These are phyloP conservation scores for Anoplopoma fimbria DNA, from an alignment of 2,113 vertebrate genomes.

Conservation along the genomic window DNA sequence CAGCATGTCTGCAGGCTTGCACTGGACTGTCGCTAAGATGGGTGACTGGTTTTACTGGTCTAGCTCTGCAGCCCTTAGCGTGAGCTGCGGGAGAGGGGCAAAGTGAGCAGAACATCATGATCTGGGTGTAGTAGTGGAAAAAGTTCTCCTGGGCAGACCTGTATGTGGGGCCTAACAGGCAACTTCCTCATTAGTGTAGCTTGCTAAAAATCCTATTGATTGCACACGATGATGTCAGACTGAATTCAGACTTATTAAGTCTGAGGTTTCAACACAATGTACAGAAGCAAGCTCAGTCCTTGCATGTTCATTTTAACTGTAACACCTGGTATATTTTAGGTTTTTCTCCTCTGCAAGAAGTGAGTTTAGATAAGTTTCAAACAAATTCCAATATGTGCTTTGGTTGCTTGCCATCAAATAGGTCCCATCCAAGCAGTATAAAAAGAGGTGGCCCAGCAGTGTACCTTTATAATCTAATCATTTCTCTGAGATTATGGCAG, in stretches of 20 bases:
- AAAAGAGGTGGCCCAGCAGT: conserved; percentile 53
- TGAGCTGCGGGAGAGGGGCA: conserved; percentile 32
- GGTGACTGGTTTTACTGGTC: conserved; percentile 82
- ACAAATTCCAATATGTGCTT: conserved; percentile 45
- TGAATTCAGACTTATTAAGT: conserved; percentile 29
- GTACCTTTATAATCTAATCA: conserved; percentile 65
- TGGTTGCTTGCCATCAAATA: conserved; percentile 49
- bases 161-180: conserved; percentile 22
- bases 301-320: conserved; percentile 4
- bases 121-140: conserved; percentile 48
- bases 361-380: conserved; percentile 39
- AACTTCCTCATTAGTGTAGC: conserved; percentile 42
- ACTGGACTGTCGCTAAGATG: conserved; percentile 74
- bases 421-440: conserved; percentile 6
- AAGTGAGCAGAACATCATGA: conserved; percentile 46
- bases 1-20: conserved; percentile 69
- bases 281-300: conserved; percentile 16
- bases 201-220: conserved; percentile 37
- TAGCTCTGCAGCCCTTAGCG: conserved; percentile 44
- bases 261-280: conserved; percentile 21
- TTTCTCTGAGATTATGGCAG: conserved; percentile 50
- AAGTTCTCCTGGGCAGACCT: conserved; percentile 51
- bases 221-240: conserved; percentile 43
- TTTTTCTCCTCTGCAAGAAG: conserved; percentile 6
- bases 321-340: conserved; percentile 53